Base-by-base conservation (phyloP, 2,888 invertebrate genomes). In the Agrilus mali region DNA sequence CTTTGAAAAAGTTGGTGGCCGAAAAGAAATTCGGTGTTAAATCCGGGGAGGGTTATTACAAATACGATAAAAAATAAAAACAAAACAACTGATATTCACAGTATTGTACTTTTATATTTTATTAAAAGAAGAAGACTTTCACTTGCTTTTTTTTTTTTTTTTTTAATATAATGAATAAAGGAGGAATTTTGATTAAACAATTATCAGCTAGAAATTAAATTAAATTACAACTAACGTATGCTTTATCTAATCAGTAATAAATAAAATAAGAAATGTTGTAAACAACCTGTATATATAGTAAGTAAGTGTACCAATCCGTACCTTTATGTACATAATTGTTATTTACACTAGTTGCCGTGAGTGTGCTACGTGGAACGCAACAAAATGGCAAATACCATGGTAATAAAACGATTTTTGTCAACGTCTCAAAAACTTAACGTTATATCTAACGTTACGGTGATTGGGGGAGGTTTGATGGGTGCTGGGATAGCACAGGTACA, bases 381-480 rank as follows among this genome's bases (percentile, higher is more conserved):
- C 27, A 27, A 27, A 8, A 27, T 27, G 27, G 27, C 27, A 10
- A 27, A 27, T 10, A 27, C 27, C 3, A 27, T 27, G 27, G 10
- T 27, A 3, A 10, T 66, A 35, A 65, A 62, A 55, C 56, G 69
- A 48, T 53, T 60, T 38, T 58, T 70, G 37, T 63, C 68, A 1
- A 65, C 67, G 10, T 56, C 63, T 4, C 48, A 55, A 16, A 44
- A 60, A 7, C 52, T 60, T 47, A 57, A 63, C 46, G 61, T 62
- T 14, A 80, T 88, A 36, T 83, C 86, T 65, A 80, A 84, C 69
- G 81, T 90, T 33, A 83, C 86, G 7, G 75, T 90, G 14, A 80
- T 90, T 50, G 92, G 90, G 10, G 84, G 86, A 39, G 90, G 90
- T 8, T 68, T 88, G 13, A 90, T 92, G 90, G 90, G 90, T 7